Percentiles rank a stretch among this genome's conserved stretches.
Conservation (phyloP, 2,797 vertebrate genomes). For the Microctenopoma lineatum region DNA sequence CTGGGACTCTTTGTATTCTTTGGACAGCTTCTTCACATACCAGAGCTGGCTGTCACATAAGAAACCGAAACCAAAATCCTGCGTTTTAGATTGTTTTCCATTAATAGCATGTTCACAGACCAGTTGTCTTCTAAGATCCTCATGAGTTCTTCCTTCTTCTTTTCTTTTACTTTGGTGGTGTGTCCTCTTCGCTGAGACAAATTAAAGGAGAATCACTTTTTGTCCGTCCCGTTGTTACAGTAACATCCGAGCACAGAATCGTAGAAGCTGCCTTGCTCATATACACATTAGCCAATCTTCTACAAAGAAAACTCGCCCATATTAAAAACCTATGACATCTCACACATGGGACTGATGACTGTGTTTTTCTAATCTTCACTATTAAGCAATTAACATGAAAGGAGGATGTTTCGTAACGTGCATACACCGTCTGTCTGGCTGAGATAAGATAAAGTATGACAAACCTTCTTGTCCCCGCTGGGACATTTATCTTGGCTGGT, state of each 20-base stretch:
- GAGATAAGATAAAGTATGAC: conserved; percentile 45
- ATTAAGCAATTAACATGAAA: conserved; percentile 8
- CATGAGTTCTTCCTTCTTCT: not conserved
- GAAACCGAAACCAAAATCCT: no score
- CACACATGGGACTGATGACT: not conserved
- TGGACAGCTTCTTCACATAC: no score
- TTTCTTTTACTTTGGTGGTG: no score
- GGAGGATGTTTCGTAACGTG: conserved; percentile 29
- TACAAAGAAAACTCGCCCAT: not conserved
- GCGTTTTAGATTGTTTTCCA: conserved; percentile 22
- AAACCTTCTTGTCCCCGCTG: conserved; percentile 39
- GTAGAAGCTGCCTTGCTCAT: not conserved
- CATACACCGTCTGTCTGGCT: conserved; percentile 36
- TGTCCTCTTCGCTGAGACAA: no score
- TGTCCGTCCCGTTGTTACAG: not conserved
- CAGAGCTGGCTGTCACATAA: no score
- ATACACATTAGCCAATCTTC: not conserved
- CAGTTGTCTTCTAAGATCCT: not conserved
- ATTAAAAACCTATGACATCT: not conserved
- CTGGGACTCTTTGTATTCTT: no score
- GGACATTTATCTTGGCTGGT: conserved; percentile 48
- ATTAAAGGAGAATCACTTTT: no score
- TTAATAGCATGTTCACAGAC: conserved; percentile 10
- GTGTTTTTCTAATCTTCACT: conserved; percentile 5
- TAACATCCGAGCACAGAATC: not conserved